These are phyloP conservation scores for Dicaeum eximium DNA, from an alignment of 2,113 vertebrate genomes.

Conservation along the genomic window DNA sequence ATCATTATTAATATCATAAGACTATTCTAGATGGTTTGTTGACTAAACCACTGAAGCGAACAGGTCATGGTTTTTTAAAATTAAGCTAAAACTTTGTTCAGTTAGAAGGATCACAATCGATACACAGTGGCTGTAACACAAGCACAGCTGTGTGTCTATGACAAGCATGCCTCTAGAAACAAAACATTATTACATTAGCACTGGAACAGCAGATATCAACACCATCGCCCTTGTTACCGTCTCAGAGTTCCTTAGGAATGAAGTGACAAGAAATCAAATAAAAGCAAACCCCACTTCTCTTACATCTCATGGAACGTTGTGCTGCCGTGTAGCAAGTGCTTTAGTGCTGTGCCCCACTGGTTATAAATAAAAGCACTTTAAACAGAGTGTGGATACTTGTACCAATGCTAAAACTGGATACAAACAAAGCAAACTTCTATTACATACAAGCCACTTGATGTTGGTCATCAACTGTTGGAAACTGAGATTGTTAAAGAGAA, in stretches of 20 bases:
- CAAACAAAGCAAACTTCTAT: background rate
- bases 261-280: background rate
- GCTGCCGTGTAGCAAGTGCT: rapidly evolving
- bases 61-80: background rate
- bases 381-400: background rate
- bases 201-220: background rate
- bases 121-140: background rate
- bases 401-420: background rate
- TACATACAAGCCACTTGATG: background rate
- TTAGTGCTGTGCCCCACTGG: background rate
- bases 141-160: background rate
- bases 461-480: background rate
- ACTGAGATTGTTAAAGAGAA: background rate
- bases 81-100: background rate
- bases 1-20: background rate
- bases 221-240: background rate
- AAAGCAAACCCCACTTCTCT: background rate
- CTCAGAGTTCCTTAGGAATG: background rate
- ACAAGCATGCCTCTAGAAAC: conserved; percentile 5
- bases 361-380: conserved; percentile 43
- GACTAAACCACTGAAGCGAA: background rate
- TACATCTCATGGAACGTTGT: background rate
- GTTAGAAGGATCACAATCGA: background rate
- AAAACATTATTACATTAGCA: background rate
- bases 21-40: background rate